These are phyloP conservation scores for Volucella inanis DNA, from an alignment of 2,888 invertebrate genomes.

Conservation along the genomic window DNA sequence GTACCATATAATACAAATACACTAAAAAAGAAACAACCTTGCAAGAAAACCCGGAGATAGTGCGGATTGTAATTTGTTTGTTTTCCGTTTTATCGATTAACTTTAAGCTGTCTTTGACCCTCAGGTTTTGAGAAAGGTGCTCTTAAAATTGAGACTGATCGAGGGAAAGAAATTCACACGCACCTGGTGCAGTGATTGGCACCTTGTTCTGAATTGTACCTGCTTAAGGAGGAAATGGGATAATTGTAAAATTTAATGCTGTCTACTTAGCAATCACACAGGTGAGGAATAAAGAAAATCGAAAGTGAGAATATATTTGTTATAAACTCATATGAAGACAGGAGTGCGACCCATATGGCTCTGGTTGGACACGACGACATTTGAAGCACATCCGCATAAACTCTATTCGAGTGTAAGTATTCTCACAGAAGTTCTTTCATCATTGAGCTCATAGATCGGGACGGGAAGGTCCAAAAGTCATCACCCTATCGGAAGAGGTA, in stretches of 20 bases:
- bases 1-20: conserved; percentile 19
- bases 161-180: background rate
- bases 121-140: conserved; percentile 44
- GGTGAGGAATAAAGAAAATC: background rate
- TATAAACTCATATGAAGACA: too few species aligned
- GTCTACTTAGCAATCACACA: background rate
- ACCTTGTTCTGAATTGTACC: conserved; percentile 2
- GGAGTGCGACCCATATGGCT: too few species aligned
- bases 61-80: conserved; percentile 59
- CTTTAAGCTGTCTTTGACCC: conserved; percentile 67
- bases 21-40: background rate
- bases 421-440: too few species aligned
- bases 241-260: background rate
- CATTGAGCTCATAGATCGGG: too few species aligned
- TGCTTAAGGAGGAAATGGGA: conserved; percentile 1
- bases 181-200: conserved; percentile 2
- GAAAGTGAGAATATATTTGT: too few species aligned
- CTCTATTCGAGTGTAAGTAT: too few species aligned
- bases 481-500: too few species aligned
- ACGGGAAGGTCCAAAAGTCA: too few species aligned
- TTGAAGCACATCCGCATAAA: too few species aligned
- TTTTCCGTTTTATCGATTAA: conserved; percentile 71
- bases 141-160: background rate
- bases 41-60: conserved; percentile 21
- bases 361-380: too few species aligned